Percentiles rank a stretch among this genome's conserved stretches.
Conservation (phyloP, 1,140 invertebrate species). For the Tribolium madens region DNA sequence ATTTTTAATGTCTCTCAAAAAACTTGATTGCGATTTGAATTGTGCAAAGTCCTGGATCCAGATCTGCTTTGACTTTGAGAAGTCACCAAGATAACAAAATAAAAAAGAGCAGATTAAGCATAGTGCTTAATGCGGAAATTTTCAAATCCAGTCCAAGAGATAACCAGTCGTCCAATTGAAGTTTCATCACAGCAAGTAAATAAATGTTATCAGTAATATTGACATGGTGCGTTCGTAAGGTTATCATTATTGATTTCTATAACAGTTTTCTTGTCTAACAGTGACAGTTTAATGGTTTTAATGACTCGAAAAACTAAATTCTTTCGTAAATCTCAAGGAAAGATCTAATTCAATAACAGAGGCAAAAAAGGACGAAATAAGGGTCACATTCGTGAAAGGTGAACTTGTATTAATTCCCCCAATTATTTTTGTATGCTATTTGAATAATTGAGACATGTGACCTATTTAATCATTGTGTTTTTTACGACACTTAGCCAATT, state of each 20-base stretch:
- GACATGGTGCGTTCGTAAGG: neutral
- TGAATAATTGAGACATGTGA: neutral
- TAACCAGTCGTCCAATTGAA: constrained; percentile 12
- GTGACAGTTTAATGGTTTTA: constrained; percentile 11
- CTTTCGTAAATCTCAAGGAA: constrained; percentile 13
- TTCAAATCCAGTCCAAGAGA: neutral
- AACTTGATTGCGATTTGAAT: neutral
- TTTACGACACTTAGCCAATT: neutral
- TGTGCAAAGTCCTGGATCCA: neutral
- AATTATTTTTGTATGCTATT: constrained; percentile 6
- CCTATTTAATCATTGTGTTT: constrained; percentile 27
- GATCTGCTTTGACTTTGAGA: neutral
- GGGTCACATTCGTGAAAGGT: constrained; percentile 37
- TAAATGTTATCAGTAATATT: constrained; percentile 22
- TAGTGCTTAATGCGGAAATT: constrained; percentile 15
- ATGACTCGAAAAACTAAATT: constrained; percentile 16
- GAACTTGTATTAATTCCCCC: constrained; percentile 22
- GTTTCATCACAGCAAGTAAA: neutral
- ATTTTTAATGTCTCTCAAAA: no score
- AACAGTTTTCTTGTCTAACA: constrained; percentile 18
- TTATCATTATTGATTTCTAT: constrained; percentile 2
- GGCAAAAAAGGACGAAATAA: constrained; percentile 4
- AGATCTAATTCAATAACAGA: neutral
- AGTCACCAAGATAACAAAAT: neutral
- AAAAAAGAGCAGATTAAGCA: neutral